These are phyloP conservation scores for Scaptomyza graminum DNA, from an alignment of 1,140 invertebrate species.

Conservation along the genomic window DNA sequence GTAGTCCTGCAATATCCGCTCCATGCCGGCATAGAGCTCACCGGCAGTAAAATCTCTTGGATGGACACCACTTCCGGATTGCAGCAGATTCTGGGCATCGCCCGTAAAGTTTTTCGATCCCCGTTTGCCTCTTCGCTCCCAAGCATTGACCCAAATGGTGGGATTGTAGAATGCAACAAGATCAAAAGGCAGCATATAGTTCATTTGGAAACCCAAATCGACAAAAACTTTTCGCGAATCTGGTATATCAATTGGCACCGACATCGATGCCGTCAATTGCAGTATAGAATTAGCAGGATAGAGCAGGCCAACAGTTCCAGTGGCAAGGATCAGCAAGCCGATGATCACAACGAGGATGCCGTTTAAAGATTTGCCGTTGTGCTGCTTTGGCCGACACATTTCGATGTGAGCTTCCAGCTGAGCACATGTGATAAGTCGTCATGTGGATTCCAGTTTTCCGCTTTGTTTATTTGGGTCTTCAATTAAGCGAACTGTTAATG, in stretches of 20 bases:
- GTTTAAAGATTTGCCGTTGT: constrained; percentile 29
- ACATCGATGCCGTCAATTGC: constrained; percentile 62
- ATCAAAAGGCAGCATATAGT: constrained; percentile 67
- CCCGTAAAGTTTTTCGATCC: constrained; percentile 20
- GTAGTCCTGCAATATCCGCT: constrained; percentile 53
- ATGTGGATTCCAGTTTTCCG: constrained; percentile 7
- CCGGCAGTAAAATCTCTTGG: constrained; percentile 75
- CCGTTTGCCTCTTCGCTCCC: constrained; percentile 48
- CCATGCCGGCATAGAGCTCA: constrained; percentile 65
- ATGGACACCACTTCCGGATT: constrained; percentile 39
- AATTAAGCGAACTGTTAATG: constrained; percentile 71
- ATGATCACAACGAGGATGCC: constrained; percentile 27
- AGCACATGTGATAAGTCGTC: constrained; percentile 6
- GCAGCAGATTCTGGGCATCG: not conserved
- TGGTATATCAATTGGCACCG: constrained; percentile 58
- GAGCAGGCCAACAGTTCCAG: constrained; percentile 18
- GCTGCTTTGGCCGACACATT: constrained; percentile 54
- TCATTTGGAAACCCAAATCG: constrained; percentile 75
- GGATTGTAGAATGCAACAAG: constrained; percentile 65
- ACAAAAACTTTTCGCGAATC: constrained; percentile 58
- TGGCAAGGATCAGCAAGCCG: not conserved
- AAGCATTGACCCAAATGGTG: constrained; percentile 62
- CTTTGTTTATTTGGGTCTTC: constrained; percentile 61
- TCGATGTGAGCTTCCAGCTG: constrained; percentile 43
- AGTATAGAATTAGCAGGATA: constrained; percentile 45